Evolutionary conservation across 2,888 invertebrate species (phyloP).

Genomic region (Leistus spinibarbis): DNA sequence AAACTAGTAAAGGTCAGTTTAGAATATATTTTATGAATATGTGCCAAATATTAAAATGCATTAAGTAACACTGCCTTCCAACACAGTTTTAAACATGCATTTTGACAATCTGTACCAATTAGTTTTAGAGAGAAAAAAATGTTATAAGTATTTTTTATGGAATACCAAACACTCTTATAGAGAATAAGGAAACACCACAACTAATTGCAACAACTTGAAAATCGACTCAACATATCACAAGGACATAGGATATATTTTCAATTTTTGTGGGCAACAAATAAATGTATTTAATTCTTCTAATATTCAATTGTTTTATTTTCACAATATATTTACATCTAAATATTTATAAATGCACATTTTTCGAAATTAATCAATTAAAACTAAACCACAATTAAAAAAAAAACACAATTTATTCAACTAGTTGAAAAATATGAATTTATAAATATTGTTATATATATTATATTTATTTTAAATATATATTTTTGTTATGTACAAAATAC

Average conservation of each 20-base stretch:
- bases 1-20: too few species aligned
- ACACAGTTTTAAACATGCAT: neutral
- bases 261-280: slow-evolving; percentile 25
- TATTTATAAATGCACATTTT: neutral
- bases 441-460: neutral
- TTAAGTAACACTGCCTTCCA: neutral
- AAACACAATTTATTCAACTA: too few species aligned
- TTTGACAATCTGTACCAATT: neutral
- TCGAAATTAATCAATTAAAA: neutral
- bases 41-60: neutral
- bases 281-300: slow-evolving; percentile 35
- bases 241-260: slow-evolving; percentile 17
- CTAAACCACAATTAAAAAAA: neutral
- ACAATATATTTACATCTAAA: slow-evolving; percentile 24
- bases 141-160: neutral
- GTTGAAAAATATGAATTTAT: neutral
- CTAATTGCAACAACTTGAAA: too few species aligned
- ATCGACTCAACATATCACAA: slow-evolving; percentile 33
- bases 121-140: neutral
- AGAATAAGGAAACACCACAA: too few species aligned
- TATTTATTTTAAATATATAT: neutral
- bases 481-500: neutral
- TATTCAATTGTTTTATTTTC: slow-evolving; percentile 15
- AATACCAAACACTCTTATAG: slow-evolving; percentile 3
- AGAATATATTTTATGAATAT: neutral